A percentile compares a stretch with the other conserved stretches of the same genome.
Evolutionary conservation across 2,888 invertebrate species (phyloP).

Genomic region (Plagodis pulveraria): DNA sequence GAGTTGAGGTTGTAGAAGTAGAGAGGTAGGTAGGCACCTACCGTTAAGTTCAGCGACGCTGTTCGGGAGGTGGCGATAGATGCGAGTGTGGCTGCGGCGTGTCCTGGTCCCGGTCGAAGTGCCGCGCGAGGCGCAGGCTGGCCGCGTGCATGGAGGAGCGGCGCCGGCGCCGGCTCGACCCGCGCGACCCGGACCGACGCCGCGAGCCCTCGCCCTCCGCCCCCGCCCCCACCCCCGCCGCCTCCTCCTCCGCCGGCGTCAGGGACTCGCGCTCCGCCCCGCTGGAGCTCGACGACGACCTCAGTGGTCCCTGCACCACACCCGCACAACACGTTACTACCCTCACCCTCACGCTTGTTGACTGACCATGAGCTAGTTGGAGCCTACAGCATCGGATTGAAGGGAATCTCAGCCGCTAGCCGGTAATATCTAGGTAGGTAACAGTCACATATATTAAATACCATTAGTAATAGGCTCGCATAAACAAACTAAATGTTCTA

Average conservation of each 20-base stretch:
- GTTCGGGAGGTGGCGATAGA: not conserved
- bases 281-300: conserved; percentile 43
- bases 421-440: too few species aligned
- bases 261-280: conserved; percentile 17
- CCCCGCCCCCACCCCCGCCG: conserved; percentile 23
- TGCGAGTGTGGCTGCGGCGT: too few species aligned
- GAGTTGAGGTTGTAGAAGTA: not conserved
- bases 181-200: conserved; percentile 32
- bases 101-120: conserved; percentile 38
- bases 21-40: not conserved
- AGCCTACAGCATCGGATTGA: too few species aligned
- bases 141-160: conserved; percentile 74
- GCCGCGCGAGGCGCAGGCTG: conserved; percentile 66
- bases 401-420: too few species aligned
- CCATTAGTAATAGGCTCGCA: too few species aligned
- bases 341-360: too few species aligned
- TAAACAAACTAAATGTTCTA: too few species aligned
- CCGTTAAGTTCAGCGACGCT: not conserved
- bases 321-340: not conserved
- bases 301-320: conserved; percentile 51
- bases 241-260: conserved; percentile 24
- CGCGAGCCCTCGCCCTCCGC: conserved; percentile 29
- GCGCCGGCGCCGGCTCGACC: conserved; percentile 46
- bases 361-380: too few species aligned
- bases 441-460: too few species aligned